A percentile compares a stretch with the other conserved stretches of the same genome.
Evolutionary conservation across 2,113 vertebrate genomes (phyloP).

Genomic region (Actenoides lindsayi): DNA sequence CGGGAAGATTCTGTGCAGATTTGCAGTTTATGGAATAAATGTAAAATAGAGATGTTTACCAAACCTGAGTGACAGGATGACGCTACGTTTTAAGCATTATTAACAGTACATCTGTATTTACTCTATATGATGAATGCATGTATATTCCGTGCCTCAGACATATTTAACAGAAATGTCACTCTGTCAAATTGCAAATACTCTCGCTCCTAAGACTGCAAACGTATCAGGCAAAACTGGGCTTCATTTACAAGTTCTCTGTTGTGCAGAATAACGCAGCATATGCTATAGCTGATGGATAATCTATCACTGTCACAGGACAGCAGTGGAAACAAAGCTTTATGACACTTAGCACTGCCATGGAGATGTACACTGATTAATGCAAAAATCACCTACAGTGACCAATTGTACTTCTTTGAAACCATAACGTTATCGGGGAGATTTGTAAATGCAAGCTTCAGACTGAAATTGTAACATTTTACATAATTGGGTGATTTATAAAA

Average conservation of each 20-base stretch:
- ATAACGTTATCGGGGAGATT: not conserved
- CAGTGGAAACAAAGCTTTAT: constrained; percentile 64
- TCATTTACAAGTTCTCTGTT: constrained; percentile 61
- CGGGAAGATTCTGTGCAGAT: not conserved
- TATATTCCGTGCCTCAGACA: constrained; percentile 17
- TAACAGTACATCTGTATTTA: constrained; percentile 53
- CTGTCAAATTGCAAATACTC: constrained; percentile 50
- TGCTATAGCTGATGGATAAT: constrained; percentile 61
- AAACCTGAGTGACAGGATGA: constrained; percentile 43
- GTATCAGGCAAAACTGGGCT: constrained; percentile 47
- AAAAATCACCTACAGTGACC: not conserved
- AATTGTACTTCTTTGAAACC: not conserved
- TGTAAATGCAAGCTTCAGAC: not conserved
- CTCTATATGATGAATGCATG: not conserved
- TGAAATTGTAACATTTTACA: not conserved
- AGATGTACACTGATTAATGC: constrained; percentile 33
- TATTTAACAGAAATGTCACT: constrained; percentile 57
- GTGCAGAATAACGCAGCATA: constrained; percentile 63
- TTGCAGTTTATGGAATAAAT: not conserved
- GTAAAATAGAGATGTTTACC: not conserved
- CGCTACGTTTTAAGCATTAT: not conserved
- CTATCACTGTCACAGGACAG: constrained; percentile 61
- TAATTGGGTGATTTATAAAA: not conserved
- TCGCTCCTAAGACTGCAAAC: constrained; percentile 38
- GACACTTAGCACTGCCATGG: constrained; percentile 40